Evolutionary conservation across 2,888 invertebrate genomes (phyloP), one percentile per base, ranked within the genome.

Genomic region (Drosophila kanekoi): DNA sequence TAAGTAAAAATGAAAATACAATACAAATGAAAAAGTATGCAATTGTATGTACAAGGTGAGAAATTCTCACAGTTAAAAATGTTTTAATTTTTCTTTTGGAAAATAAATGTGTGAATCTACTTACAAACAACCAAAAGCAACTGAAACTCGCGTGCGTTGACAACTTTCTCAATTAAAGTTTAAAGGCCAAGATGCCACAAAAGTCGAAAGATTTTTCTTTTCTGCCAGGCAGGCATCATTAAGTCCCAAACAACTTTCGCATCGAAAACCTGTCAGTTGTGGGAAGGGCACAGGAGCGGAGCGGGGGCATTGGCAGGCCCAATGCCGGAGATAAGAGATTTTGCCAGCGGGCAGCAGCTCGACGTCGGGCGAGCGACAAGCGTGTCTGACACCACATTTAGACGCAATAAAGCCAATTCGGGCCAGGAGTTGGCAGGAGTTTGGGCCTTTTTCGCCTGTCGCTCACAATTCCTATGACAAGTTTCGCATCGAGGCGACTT

Each of bases 391-490:
- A 72, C 79, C 90, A 77, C 81, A 87, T 89, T 87, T 81, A 76
- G 79, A 60, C 79, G 74, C 81, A 89, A 87, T 84, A 87, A 87
- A 84, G 87, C 89, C 77, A 87, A 89, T 87, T 85, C 65, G 59
- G 75, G 75, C 65, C 59, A 18, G 3, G 9, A 8, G 0, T 11
- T 52, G 61, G 6, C 1, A 38, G 14, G 9, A 28, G 16, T 43
- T 54, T 20, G 43, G 51, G 54, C 44, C 49, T 60, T 72, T 80
- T 60, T 57, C 32, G 66, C 60, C 61, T 63, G 45, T 60, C 57
- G 52, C 53, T 71, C 63, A 56, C 63, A 74, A 65, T 79, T 61
- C 70, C 62, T 75, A 54, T 74, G 81, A 77, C 69, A 70, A 69
- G 53, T 60, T 67, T 53, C 38, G 20, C 32, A 43, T 52, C 44